Base-by-base conservation (phyloP, 2,888 invertebrate genomes). In the Xylota segnis region DNA sequence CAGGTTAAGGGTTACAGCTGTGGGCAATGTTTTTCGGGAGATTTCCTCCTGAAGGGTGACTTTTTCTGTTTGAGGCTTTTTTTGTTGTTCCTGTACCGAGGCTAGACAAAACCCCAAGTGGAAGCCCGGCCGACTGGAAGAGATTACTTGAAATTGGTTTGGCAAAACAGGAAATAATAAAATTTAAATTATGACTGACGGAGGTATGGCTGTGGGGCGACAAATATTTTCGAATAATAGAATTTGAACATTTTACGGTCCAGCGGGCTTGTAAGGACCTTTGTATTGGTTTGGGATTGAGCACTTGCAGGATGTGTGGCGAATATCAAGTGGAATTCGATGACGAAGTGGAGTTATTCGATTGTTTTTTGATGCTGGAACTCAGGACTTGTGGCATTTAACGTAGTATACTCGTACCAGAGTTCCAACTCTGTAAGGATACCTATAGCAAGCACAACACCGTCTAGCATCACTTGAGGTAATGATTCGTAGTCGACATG, bases 111-210 rank as follows among this genome's bases (percentile, higher is more conserved):
- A 50, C 16, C 58, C 66, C 32, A 14, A 74, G 34, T 59, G 63
- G n/a, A 59, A 74, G 61, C 14, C 56, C 66, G 40, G 66, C 56
- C 70, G 54, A 47, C 52, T 71, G 84, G 32, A 81, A 71, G 76
- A 76, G 76, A 84, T 84, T 84, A 81, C 56, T 79, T 63, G 65
- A 71, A 66, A 78, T 40, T 63, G 29, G 61, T 47, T 32, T 59
- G 71, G 47, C 65, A 59, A 70, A 76, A 76, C 59, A 81, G 84
- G 76, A 86, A 81, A 81, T 86, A 86, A 86, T 86, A 81, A 81
- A 86, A 81, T 76, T 86, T 66, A 81, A 68, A 86, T 81, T 86
- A 75, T 76, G 81, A 56, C 52, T 71, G n/a, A n/a, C 29, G 27
- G 29, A 29, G 52, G 12, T 40, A 18, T n/a, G 54, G 34, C 40